These are phyloP conservation scores for Ectemnius cavifrons DNA, from an alignment of 2,888 invertebrate species.

Conservation along the genomic window DNA sequence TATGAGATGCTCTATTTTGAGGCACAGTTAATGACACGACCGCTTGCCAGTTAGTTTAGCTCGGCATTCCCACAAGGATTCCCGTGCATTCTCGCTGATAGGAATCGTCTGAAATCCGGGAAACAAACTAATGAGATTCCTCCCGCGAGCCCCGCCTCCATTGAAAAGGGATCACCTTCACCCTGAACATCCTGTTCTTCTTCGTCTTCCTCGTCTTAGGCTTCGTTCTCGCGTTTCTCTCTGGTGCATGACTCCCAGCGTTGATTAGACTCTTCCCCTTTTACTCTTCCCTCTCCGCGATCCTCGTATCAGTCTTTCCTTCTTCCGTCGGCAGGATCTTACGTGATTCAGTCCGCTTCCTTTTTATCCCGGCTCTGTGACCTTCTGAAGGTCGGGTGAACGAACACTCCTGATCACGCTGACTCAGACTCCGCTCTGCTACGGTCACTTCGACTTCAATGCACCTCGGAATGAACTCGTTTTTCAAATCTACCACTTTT, in stretches of 20 bases:
- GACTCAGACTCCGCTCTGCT: constrained; percentile 8
- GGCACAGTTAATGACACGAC: no score
- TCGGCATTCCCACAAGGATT: no score
- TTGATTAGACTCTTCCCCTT: constrained; percentile 73
- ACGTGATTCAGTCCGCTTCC: constrained; percentile 17
- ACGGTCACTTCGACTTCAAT: background rate
- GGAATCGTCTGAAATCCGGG: no score
- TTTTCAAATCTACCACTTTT: no score
- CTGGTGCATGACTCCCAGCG: constrained; percentile 76
- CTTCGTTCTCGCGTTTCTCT: constrained; percentile 60
- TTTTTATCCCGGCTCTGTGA: constrained; percentile 71
- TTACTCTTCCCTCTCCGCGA: constrained; percentile 7
- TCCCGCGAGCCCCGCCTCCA: no score
- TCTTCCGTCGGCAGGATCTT: constrained; percentile 57
- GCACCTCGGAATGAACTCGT: no score
- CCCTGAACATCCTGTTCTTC: constrained; percentile 16
- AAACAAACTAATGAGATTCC: no score
- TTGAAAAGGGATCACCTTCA: no score
- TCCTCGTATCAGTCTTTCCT: constrained; percentile 42
- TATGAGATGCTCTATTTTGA: no score
- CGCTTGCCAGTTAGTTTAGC: no score
- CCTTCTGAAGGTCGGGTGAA: constrained; percentile 78
- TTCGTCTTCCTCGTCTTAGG: constrained; percentile 14
- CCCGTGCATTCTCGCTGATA: no score
- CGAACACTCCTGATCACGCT: constrained; percentile 67